Base-by-base conservation (phyloP, 2,797 vertebrate species). In the Antennarius maculatus region DNA sequence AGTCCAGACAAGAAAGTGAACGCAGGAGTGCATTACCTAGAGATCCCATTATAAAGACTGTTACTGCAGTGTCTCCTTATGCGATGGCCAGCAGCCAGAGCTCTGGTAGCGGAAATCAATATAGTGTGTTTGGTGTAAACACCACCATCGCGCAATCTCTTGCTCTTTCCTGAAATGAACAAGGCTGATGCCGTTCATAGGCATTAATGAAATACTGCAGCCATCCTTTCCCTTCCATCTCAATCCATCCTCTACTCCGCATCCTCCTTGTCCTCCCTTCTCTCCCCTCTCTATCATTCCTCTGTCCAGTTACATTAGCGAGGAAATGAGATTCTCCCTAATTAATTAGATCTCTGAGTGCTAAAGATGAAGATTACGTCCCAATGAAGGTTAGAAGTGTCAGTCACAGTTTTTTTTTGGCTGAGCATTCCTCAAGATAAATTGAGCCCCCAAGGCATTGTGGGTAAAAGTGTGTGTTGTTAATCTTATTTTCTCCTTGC, bases 361-460 rank as follows among this genome's bases (percentile, higher is more conserved):
- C 88, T 93, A 92, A 95, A 95, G 92, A 94, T 90, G 86, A 90
- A 90, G 89, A 94, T 95, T 94, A 92, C 91, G 89, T 84, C 83
- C 77, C 68, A 88, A 88, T 90, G 91, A 94, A 94, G 91, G 91
- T 92, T 93, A 86, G 90, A 77, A 76, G 79, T 85, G 87, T 93
- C 92, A 95, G 90, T 93, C 89, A 93, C 80, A 77, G 18, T 65
- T 73, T 82, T 77, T 37, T 39, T 34, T 53, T 80, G 69, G 61
- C 79, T 46, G 54, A 75, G 70, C 59, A 85, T 86, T 91, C 84
- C 84, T 85, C 71, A 63, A 86, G 88, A 94, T 90, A 92, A 92
- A 93, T 94, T 85, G 88, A 85, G 72, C 76, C 84, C 76, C 86
- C 31, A 66, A 66, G 89, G 87, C 67, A 90, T 88, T 83, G 65